phyloP scores from a whole-genome alignment of 2,113 vertebrate species.

The Bubo blakistoni region DNA sequence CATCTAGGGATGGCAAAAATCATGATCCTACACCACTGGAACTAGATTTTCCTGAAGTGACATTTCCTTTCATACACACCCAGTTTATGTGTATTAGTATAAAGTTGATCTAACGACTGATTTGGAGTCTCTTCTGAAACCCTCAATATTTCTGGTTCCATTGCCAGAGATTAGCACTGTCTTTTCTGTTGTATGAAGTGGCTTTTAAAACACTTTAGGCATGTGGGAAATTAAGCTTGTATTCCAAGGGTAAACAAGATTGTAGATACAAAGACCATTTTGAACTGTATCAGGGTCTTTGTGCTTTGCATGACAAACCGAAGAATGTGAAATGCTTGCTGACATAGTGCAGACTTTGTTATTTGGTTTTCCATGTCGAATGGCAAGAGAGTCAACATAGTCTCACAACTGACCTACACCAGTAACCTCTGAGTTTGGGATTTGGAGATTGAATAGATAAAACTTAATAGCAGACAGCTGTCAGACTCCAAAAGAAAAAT shows the following conservation, averaged over 20 bases:
- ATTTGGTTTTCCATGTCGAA: constrained; percentile 57
- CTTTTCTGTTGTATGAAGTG: constrained; percentile 18
- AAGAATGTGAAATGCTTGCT: constrained; percentile 53
- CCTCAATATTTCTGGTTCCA: background rate
- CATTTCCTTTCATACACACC: background rate
- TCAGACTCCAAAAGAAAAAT: background rate
- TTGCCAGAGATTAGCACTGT: constrained; percentile 8
- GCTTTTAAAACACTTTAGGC: constrained; percentile 34
- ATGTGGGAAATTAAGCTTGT: constrained; percentile 47
- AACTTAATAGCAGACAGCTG: constrained; percentile 35
- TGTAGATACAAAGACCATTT: constrained; percentile 44
- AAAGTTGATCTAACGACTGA: background rate
- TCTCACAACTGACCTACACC: constrained; percentile 33
- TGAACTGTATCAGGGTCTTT: constrained; percentile 41
- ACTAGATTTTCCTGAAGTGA: background rate
- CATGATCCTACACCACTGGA: background rate
- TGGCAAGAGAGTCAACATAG: constrained; percentile 52
- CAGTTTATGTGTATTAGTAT: background rate
- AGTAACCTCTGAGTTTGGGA: constrained; percentile 44
- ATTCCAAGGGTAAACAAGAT: constrained; percentile 46
- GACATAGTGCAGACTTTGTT: constrained; percentile 55
- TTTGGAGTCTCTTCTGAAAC: background rate
- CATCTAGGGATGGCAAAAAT: background rate
- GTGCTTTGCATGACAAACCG: constrained; percentile 53
- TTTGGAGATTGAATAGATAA: constrained; percentile 62